Evolutionary conservation across 2,888 invertebrate species (phyloP).

Genomic region (Ptilodon capucinus): DNA sequence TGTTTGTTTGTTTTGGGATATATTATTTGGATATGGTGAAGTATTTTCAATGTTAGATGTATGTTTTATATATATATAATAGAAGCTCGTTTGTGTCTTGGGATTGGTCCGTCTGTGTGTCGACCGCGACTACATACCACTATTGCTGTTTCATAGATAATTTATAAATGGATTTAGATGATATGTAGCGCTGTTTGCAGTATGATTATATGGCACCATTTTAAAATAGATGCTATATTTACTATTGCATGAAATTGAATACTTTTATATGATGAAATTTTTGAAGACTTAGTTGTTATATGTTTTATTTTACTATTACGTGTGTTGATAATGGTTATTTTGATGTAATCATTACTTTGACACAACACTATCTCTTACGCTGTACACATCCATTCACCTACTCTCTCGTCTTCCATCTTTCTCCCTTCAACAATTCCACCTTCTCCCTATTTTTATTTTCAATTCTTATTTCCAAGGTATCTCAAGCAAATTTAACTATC

Average conservation of each 20-base stretch:
- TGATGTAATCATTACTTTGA: slow-evolving; percentile 12
- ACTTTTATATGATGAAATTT: slow-evolving; percentile 4
- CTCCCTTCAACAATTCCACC: slow-evolving; percentile 11
- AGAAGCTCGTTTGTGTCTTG: slow-evolving; percentile 40
- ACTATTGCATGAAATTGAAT: slow-evolving; percentile 26
- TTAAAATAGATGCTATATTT: slow-evolving; percentile 21
- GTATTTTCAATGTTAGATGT: slow-evolving; percentile 48
- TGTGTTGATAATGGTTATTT: slow-evolving; percentile 23
- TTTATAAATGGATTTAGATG: slow-evolving; percentile 11
- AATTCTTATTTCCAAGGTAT: slow-evolving; percentile 41
- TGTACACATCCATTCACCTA: slow-evolving; percentile 38
- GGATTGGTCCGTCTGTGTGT: slow-evolving; percentile 17
- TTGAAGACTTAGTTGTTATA: slow-evolving; percentile 3
- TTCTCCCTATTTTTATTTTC: slow-evolving; percentile 32
- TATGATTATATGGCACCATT: slow-evolving; percentile 25
- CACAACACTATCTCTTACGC: slow-evolving; percentile 34
- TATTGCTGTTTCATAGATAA: slow-evolving; percentile 29
- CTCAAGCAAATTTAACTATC: slow-evolving; percentile 81
- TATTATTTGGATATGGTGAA: slow-evolving; percentile 52
- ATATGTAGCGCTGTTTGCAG: slow-evolving; percentile 31
- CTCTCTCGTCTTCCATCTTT: slow-evolving; percentile 49
- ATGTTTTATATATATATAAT: slow-evolving; percentile 15
- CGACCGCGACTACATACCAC: slow-evolving; percentile 29
- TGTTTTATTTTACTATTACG: slow-evolving; percentile 18
- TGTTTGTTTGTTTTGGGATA: slow-evolving; percentile 50